phyloP scores from a whole-genome alignment of 2,888 invertebrate genomes.

The Megaustenia siamemsis region DNA sequence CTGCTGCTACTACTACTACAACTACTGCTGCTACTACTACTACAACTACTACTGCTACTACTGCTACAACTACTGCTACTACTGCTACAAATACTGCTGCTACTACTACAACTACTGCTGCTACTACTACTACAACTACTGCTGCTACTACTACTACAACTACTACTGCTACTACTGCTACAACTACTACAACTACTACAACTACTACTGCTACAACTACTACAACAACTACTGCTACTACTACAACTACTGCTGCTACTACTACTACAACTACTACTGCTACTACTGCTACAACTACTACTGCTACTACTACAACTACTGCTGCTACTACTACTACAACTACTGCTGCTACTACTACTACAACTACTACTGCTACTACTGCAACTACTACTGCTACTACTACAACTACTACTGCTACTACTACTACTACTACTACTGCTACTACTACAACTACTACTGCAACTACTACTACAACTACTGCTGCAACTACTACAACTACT shows the following conservation, averaged over 20 bases:
- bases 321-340: neutral
- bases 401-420: no score
- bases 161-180: constrained; percentile 40
- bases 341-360: neutral
- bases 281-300: no score
- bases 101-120: neutral
- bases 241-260: neutral
- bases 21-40: no score
- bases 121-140: constrained; percentile 26
- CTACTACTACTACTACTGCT: no score
- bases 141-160: constrained; percentile 33
- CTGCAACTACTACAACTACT: neutral
- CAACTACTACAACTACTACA: no score
- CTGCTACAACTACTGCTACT: no score
- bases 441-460: no score
- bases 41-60: no score
- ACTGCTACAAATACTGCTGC: no score
- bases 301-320: neutral
- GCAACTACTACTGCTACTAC: neutral
- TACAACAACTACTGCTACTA: neutral
- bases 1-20: no score
- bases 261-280: neutral
- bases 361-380: no score
- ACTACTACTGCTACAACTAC: no score
- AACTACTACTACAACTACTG: constrained; percentile 1